Base-by-base conservation (phyloP, 1,140 invertebrate species). In the Meloidogyne floridensis region DNA sequence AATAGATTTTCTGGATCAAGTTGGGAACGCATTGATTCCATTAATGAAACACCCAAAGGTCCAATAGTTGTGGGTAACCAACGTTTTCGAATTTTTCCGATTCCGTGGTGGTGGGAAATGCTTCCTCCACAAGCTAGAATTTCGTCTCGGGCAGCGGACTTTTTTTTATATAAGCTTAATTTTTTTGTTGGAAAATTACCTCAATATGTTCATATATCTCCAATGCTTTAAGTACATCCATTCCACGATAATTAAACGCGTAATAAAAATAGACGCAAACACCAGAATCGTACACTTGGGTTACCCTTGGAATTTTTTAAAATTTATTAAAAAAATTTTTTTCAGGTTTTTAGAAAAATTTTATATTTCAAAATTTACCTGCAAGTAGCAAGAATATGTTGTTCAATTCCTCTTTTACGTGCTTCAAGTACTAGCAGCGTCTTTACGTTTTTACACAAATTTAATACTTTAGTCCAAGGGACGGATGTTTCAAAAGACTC, bases 401-500 rank as follows among this genome's bases (percentile, higher is more conserved):
- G 90, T 81, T 91, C 90, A 47, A 92, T 90, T n/a, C 91, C 91
- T 65, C 87, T 82, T 51, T 81, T 89, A 83, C 92, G 91, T 90
- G 95, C 96, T 89, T 98, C 95, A 75, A 92, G 88, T 3, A 91
- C 90, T 1, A 98, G 92, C 59, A 94, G 91, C 59, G 93, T 92
- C 90, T 98, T 98, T 0, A 98, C 96, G 92, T 96, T 97, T 51
- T 93, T 91, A 89, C 95, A 97, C 15, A 98, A 90, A 42, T 93
- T 91, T n/a, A 94, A 90, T 8, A 95, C 94, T 77, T 84, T 53
- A 75, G 59, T n/a, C 51, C 97, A 99, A 3, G 96, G 94, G 18
- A 97, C 95, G 0, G 96, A 98, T 0, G 97, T 99, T 91, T 99
- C 97, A 92, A 99, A 99, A 0, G 96, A 98, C 91, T 98, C 97